Base-by-base conservation (phyloP, 2,888 invertebrate genomes). In the Volucella zonaria region DNA sequence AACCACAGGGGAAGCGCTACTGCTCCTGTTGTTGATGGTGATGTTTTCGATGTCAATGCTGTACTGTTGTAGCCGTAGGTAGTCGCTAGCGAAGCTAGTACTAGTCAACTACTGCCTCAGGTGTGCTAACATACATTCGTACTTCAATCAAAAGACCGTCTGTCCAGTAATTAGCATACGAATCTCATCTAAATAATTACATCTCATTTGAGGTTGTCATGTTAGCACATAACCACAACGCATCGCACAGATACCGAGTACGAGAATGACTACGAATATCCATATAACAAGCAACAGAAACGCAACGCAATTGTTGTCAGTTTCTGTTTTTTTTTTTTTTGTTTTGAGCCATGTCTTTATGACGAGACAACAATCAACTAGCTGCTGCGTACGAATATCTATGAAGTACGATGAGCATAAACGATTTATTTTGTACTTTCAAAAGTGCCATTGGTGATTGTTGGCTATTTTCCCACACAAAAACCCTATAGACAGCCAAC, bases 161-260 rank as follows among this genome's bases (percentile, higher is more conserved):
- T 43, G 81, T 76, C 73, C 73, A 59, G 58, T 71, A 85, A 85
- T 85, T 85, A 85, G 81, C 85, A 85, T 85, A 81, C 31, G 76
- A 85, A 77, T 64, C 77, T 76, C 76, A 81, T 85, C 81, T 61
- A 76, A 85, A 85, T 85, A 85, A 85, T 81, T 81, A 85, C 76
- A 73, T 77, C 81, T 76, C 81, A 73, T 85, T 77, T 62, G 85
- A 77, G 76, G 76, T 67, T 81, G 85, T 77, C 85, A 76, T 73
- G 76, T 81, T 73, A 68, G 71, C 51, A 56, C 71, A 81, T 75
- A 85, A 67, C 70, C 59, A 18, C 61, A 51, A 70, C n/a, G 31
- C 31, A 31, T 31, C 31, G 4, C 31, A 31, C 31, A 31, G 31
- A 31, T 31, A 6, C 31, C 6, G 31, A 31, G 6, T 31, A 6